Percentiles rank a stretch among this genome's conserved stretches.
phyloP scores from a whole-genome alignment of 2,888 invertebrate species.

The Lumbricus terrestris region DNA sequence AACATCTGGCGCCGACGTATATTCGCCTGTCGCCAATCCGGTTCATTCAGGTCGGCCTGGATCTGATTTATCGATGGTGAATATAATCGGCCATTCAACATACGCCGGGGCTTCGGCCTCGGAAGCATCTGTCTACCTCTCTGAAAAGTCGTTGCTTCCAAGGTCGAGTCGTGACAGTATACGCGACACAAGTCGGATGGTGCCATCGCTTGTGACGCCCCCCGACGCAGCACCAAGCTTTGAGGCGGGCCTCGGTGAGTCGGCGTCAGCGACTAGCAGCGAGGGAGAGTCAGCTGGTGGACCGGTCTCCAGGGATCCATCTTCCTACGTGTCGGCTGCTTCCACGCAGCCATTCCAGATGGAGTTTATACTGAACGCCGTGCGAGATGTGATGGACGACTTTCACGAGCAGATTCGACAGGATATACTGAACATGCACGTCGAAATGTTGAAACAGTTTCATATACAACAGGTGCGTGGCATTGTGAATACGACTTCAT shows the following conservation, averaged over 20 bases:
- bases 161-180: background rate
- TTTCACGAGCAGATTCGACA: conserved; percentile 47
- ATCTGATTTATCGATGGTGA: background rate
- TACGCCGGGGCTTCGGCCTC: background rate
- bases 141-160: background rate
- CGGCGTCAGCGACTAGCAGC: conserved; percentile 4
- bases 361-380: conserved; percentile 46
- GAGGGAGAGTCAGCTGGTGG: background rate
- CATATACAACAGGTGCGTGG: conserved; percentile 47
- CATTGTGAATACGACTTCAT: background rate
- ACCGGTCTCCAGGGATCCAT: background rate
- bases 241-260: background rate
- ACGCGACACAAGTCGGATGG: background rate
- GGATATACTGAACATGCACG: conserved; percentile 49
- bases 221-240: conserved; percentile 12
- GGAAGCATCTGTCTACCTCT: background rate
- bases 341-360: conserved; percentile 41
- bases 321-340: background rate
- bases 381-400: conserved; percentile 51
- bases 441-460: conserved; percentile 51
- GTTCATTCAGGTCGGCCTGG: background rate
- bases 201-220: background rate
- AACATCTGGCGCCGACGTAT: background rate
- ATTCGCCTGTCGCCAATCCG: background rate
- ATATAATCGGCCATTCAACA: background rate